Conservation (phyloP, 92 coral and sea anemone species). For the Phymanthus crucifer region DNA sequence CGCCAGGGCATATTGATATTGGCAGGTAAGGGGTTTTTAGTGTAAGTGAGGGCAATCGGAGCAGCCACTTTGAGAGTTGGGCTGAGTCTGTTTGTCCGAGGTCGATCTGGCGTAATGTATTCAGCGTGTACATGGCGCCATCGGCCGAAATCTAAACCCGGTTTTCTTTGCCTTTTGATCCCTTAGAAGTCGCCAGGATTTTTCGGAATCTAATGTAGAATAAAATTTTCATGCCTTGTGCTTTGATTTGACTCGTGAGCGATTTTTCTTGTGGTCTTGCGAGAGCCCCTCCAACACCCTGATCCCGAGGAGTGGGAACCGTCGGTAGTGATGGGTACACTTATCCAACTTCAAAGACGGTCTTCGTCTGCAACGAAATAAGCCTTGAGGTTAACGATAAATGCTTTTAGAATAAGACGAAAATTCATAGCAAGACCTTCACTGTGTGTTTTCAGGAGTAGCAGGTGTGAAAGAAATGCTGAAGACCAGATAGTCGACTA, state of each 20-base stretch:
- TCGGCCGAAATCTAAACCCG: constrained; percentile 50
- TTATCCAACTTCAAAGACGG: constrained; percentile 26
- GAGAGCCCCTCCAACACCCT: constrained; percentile 35
- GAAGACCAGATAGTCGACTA: constrained; percentile 17
- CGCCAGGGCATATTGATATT: constrained; percentile 8
- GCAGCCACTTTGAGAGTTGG: constrained; percentile 7
- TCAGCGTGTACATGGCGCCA: constrained; percentile 62
- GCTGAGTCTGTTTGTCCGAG: constrained; percentile 34
- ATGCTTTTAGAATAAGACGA: not conserved
- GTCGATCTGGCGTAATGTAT: constrained; percentile 47
- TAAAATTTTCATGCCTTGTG: not conserved
- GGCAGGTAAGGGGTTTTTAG: constrained; percentile 26
- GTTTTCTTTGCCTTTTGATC: constrained; percentile 11
- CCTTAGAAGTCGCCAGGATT: not conserved
- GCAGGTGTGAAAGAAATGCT: constrained; percentile 19
- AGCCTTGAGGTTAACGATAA: not conserved
- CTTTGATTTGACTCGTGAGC: not conserved
- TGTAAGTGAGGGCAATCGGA: constrained; percentile 9
- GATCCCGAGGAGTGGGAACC: constrained; percentile 14
- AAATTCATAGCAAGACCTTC: not conserved
- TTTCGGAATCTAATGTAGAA: not conserved
- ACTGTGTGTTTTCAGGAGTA: not conserved
- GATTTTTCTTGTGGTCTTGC: not conserved
- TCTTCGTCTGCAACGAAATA: constrained; percentile 23
- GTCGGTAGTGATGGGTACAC: constrained; percentile 3